A percentile compares a stretch with the other conserved stretches of the same genome.
These are phyloP conservation scores for Xanthorhoe designata DNA, from an alignment of 2,888 invertebrate genomes.

Conservation along the genomic window DNA sequence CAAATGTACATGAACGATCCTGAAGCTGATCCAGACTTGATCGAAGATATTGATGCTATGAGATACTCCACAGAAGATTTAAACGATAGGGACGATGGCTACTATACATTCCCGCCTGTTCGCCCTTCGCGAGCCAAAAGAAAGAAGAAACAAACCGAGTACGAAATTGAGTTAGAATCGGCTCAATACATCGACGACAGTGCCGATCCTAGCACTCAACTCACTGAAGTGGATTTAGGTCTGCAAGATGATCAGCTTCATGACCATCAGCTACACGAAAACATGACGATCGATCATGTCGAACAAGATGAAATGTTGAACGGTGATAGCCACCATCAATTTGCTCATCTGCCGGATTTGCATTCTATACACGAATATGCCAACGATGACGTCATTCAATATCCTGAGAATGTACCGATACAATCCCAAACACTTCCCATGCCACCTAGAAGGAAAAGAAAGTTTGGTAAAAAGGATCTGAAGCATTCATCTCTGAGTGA, in stretches of 20 bases:
- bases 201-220: constrained; percentile 73
- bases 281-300: constrained; percentile 46
- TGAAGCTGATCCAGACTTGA: constrained; percentile 73
- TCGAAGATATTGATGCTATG: constrained; percentile 68
- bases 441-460: constrained; percentile 78
- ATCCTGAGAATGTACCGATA: constrained; percentile 79
- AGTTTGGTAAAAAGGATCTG: constrained; percentile 59
- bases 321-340: constrained; percentile 69
- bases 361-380: constrained; percentile 79
- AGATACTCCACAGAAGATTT: constrained; percentile 75
- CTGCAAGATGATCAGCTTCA: constrained; percentile 81
- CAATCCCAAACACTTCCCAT: constrained; percentile 78
- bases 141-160: constrained; percentile 68
- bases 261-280: constrained; percentile 50
- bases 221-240: constrained; percentile 76
- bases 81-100: constrained; percentile 81
- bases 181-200: constrained; percentile 78
- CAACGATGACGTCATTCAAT: constrained; percentile 82
- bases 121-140: constrained; percentile 85
- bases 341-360: constrained; percentile 65
- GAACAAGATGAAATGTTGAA: constrained; percentile 58
- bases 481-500: constrained; percentile 74
- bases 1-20: constrained; percentile 71
- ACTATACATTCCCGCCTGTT: constrained; percentile 84
- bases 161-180: constrained; percentile 52